phyloP scores from a whole-genome alignment of 2,888 invertebrate species.

The Theodoxus fluviatilis region DNA sequence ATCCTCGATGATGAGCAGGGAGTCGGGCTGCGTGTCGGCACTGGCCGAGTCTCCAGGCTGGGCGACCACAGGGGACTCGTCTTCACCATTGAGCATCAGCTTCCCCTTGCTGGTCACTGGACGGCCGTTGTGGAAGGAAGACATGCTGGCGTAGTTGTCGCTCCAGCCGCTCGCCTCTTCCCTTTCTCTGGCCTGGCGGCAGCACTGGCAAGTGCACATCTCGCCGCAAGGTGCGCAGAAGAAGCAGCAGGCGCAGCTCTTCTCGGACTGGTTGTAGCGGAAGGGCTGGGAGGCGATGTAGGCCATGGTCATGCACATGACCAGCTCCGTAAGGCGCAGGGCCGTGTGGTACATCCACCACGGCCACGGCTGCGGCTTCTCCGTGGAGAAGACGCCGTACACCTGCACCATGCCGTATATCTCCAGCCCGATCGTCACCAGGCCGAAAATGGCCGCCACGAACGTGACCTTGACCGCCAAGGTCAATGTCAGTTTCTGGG shows the following conservation, averaged over 20 bases:
- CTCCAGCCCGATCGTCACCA: constrained; percentile 83
- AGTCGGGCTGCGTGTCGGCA: no score
- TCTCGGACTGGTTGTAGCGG: constrained; percentile 37
- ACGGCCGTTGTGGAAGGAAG: neutral
- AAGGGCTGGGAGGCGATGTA: constrained; percentile 81
- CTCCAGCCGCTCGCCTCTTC: no score
- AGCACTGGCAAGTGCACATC: constrained; percentile 29
- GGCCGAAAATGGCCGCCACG: constrained; percentile 83
- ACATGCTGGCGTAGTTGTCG: constrained; percentile 15
- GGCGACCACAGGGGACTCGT: no score
- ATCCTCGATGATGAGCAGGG: constrained; percentile 89
- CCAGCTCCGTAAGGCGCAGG: constrained; percentile 83
- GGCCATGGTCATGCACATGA: constrained; percentile 81
- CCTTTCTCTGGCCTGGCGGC: no score
- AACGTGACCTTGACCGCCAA: constrained; percentile 90
- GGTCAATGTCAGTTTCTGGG: constrained; percentile 71
- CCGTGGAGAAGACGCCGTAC: constrained; percentile 61
- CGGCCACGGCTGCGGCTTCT: constrained; percentile 75
- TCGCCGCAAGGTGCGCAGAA: constrained; percentile 32
- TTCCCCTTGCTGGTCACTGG: constrained; percentile 14
- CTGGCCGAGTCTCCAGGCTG: no score
- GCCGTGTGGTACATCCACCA: constrained; percentile 92
- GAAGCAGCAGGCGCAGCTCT: constrained; percentile 25
- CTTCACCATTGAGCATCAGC: no score
- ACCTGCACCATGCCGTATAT: constrained; percentile 81